These are phyloP conservation scores for Parnassius smintheus DNA, from an alignment of 2,888 invertebrate species.

Conservation along the genomic window DNA sequence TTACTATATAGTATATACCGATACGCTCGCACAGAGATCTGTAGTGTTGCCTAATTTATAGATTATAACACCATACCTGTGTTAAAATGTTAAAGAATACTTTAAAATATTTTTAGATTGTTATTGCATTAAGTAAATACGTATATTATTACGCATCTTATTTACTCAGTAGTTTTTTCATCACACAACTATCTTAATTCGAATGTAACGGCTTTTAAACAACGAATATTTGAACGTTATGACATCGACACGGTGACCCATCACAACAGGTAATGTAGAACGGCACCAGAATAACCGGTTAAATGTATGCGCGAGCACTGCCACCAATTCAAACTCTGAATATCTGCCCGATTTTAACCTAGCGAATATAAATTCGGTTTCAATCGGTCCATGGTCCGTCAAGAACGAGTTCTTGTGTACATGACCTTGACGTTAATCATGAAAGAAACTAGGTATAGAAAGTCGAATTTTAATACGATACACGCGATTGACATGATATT, in stretches of 20 bases:
- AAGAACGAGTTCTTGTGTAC: slow-evolving; percentile 22
- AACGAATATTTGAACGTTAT: slow-evolving; percentile 11
- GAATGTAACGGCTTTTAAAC: neutral
- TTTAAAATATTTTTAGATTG: no score
- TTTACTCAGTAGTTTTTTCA: no score
- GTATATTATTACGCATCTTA: no score
- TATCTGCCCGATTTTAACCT: slow-evolving; percentile 10
- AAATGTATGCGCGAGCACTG: slow-evolving; percentile 14
- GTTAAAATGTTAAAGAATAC: no score
- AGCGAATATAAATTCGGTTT: slow-evolving; percentile 9
- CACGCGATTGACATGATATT: slow-evolving; percentile 3
- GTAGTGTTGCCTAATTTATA: slow-evolving; percentile 10
- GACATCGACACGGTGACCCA: slow-evolving; percentile 28
- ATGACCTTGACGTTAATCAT: slow-evolving; percentile 26
- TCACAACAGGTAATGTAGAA: slow-evolving; percentile 28
- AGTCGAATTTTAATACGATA: slow-evolving; percentile 15
- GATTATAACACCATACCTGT: no score
- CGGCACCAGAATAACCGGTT: slow-evolving; percentile 27
- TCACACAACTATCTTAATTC: no score
- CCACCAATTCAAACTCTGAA: slow-evolving; percentile 14
- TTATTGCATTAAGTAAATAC: no score
- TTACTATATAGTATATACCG: slow-evolving; percentile 9
- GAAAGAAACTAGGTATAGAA: slow-evolving; percentile 25
- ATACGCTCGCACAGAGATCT: slow-evolving; percentile 9
- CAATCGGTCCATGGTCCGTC: slow-evolving; percentile 12